Evolutionary conservation across 1,140 invertebrate genomes (phyloP).

Genomic region (Cotesia typhae): DNA sequence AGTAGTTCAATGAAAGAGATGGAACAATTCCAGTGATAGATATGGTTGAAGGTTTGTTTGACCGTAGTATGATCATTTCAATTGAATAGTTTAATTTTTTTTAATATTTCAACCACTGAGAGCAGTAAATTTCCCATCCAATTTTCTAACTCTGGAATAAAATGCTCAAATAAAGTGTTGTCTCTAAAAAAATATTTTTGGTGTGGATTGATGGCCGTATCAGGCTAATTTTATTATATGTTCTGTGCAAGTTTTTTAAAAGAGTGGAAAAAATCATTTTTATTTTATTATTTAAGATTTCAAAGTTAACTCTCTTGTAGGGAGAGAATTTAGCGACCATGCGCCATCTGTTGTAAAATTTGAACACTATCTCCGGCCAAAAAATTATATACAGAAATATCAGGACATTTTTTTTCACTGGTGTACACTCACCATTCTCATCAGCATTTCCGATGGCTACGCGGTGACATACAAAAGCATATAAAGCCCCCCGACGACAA

Average conservation of each 20-base stretch:
- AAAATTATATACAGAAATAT: too few species aligned
- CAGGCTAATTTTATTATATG: too few species aligned
- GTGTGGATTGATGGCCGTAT: too few species aligned
- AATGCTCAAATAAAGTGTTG: neutral
- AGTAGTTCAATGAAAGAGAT: constrained; percentile 43
- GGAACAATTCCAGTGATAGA: constrained; percentile 39
- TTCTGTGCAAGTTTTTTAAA: too few species aligned
- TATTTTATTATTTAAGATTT: too few species aligned
- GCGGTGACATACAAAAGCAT: constrained; percentile 7
- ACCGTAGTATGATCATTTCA: constrained; percentile 33
- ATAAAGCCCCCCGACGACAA: neutral
- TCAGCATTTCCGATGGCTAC: constrained; percentile 27
- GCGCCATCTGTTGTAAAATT: too few species aligned
- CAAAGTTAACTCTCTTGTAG: too few species aligned
- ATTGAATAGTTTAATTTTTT: constrained; percentile 24
- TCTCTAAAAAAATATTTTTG: too few species aligned
- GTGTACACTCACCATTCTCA: neutral
- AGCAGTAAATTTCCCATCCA: constrained; percentile 32
- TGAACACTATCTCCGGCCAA: too few species aligned
- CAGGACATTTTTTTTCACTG: too few species aligned
- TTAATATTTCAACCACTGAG: constrained; percentile 36
- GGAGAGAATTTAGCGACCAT: too few species aligned
- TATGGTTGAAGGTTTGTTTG: constrained; percentile 36
- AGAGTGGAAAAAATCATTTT: too few species aligned
- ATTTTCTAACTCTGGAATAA: constrained; percentile 29